These are phyloP conservation scores for Sylvia atricapilla DNA, from an alignment of 2,113 vertebrate genomes.

Conservation along the genomic window DNA sequence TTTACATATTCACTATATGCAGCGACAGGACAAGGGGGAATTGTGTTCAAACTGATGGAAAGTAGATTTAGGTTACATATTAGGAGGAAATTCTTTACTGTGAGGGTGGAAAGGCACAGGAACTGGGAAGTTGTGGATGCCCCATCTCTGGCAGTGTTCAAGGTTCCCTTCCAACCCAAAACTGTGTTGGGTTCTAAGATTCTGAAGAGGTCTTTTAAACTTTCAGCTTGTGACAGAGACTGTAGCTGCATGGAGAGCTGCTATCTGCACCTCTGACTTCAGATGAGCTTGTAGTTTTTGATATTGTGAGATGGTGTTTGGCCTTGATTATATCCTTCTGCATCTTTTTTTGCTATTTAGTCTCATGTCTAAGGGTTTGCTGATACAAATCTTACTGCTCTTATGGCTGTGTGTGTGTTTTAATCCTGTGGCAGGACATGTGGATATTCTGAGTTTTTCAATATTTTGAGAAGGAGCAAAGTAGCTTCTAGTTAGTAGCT, in stretches of 20 bases:
- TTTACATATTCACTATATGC: not conserved
- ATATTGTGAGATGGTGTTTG: not conserved
- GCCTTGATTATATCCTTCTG: not conserved
- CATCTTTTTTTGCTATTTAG: not conserved
- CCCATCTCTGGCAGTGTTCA: not conserved
- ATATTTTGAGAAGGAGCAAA: not conserved
- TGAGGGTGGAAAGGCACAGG: not conserved
- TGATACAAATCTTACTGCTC: not conserved
- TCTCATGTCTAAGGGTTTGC: not conserved
- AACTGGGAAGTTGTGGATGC: not conserved
- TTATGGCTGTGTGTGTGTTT: not conserved
- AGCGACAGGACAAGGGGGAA: not conserved
- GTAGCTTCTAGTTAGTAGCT: not conserved
- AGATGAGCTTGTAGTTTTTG: not conserved
- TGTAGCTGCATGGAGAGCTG: not conserved
- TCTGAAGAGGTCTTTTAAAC: not conserved
- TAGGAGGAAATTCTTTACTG: not conserved
- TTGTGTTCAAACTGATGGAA: not conserved
- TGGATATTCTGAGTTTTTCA: not conserved
- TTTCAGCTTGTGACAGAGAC: not conserved
- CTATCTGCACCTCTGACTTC: not conserved
- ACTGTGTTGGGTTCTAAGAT: not conserved
- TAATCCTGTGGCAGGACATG: not conserved
- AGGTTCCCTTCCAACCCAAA: not conserved
- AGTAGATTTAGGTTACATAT: not conserved